These are phyloP conservation scores for Epirrita christyi DNA, from an alignment of 2,888 invertebrate genomes.

Conservation along the genomic window DNA sequence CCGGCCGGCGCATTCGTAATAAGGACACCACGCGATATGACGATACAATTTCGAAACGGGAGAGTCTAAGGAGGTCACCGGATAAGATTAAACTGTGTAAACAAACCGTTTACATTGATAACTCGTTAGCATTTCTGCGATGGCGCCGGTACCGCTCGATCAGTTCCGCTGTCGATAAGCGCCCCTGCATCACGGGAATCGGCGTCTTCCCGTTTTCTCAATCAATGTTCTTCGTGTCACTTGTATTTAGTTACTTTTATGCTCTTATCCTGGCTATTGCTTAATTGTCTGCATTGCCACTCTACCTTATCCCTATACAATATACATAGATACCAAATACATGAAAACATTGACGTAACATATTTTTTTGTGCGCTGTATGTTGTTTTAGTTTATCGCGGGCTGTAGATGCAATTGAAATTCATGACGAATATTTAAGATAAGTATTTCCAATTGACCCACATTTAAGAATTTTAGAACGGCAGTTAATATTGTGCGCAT, in stretches of 20 bases:
- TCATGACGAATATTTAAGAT: slow-evolving; percentile 25
- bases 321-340: background rate
- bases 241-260: background rate
- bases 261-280: background rate
- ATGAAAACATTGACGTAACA: background rate
- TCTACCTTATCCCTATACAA: background rate
- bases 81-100: slow-evolving; percentile 85
- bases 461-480: slow-evolving; percentile 30
- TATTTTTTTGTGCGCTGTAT: background rate
- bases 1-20: slow-evolving; percentile 67
- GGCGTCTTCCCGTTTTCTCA: slow-evolving; percentile 14
- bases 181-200: slow-evolving; percentile 33
- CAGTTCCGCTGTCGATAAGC: slow-evolving; percentile 57
- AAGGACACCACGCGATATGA: slow-evolving; percentile 76
- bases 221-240: slow-evolving; percentile 13
- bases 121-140: slow-evolving; percentile 78
- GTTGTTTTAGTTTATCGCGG: slow-evolving; percentile 16
- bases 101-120: slow-evolving; percentile 83
- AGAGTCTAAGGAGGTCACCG: slow-evolving; percentile 82
- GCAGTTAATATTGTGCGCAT: slow-evolving; percentile 28
- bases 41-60: slow-evolving; percentile 83
- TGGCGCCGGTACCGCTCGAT: slow-evolving; percentile 65
- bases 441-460: slow-evolving; percentile 35
- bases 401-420: slow-evolving; percentile 28
- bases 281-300: background rate